phyloP scores from a whole-genome alignment of 92 coral and sea anemone species.

The Bergia sp. region DNA sequence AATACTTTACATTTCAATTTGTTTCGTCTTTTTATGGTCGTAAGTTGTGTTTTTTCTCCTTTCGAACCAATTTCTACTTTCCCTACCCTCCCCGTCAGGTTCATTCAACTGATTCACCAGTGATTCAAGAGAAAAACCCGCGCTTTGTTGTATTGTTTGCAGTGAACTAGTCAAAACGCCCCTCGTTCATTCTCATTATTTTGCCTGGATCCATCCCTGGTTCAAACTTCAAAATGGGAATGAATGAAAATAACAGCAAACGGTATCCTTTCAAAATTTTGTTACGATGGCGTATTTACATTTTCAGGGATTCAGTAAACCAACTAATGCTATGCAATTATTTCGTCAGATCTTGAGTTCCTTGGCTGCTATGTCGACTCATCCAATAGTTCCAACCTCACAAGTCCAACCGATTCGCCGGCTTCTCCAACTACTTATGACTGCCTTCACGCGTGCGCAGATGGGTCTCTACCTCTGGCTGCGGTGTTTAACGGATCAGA shows the following conservation, averaged over 20 bases:
- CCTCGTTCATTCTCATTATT: no score
- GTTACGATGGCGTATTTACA: background rate
- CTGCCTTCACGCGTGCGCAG: constrained; percentile 72
- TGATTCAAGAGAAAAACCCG: no score
- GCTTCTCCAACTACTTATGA: background rate
- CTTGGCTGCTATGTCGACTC: constrained; percentile 27
- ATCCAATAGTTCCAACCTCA: constrained; percentile 9
- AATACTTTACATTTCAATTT: no score
- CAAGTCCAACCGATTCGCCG: background rate
- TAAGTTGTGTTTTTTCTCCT: no score
- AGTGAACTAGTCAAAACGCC: no score
- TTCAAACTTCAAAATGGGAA: background rate
- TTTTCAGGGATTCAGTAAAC: background rate
- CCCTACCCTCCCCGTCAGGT: no score
- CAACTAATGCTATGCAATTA: background rate
- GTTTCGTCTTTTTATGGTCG: no score
- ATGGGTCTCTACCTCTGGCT: constrained; percentile 65
- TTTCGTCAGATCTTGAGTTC: constrained; percentile 30
- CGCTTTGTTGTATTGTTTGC: no score
- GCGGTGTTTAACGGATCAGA: constrained; percentile 58
- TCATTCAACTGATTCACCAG: no score
- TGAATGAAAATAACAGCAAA: no score
- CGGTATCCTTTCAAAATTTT: no score
- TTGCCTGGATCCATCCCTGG: background rate
- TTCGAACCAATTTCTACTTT: no score